Conservation (phyloP, 2,797 vertebrate species). For the Distichodus sexfasciatus region DNA sequence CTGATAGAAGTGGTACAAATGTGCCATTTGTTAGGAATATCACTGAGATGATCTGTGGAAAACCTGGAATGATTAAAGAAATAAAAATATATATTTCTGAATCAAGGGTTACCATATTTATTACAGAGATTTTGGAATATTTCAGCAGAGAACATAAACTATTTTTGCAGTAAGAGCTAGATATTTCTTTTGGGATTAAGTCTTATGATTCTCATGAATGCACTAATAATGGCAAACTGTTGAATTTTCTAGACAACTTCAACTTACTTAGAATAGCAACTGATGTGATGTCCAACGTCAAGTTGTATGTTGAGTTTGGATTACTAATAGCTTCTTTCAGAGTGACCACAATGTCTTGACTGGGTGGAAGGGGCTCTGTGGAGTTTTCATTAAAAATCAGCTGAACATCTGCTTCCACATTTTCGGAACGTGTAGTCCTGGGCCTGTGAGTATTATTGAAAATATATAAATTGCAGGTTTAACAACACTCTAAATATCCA, state of each 20-base stretch:
- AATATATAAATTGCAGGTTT: background rate
- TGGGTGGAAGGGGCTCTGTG: slow-evolving; percentile 13
- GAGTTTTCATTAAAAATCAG: slow-evolving; percentile 29
- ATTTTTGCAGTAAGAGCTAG: no score
- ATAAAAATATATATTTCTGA: background rate
- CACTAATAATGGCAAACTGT: no score
- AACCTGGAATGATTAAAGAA: background rate
- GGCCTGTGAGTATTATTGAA: background rate
- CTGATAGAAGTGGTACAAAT: slow-evolving; percentile 41
- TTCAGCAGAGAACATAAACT: no score
- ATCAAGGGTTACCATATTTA: no score
- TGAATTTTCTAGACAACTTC: no score
- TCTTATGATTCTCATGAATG: no score
- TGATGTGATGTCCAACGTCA: background rate
- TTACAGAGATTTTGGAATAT: no score
- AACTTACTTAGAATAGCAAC: slow-evolving; percentile 33
- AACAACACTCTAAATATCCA: no score
- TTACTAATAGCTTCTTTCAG: slow-evolving; percentile 12
- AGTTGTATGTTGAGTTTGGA: slow-evolving; percentile 5
- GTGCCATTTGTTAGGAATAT: slow-evolving; percentile 47
- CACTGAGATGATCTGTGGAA: background rate
- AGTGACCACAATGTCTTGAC: background rate
- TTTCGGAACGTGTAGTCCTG: background rate
- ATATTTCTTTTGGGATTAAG: no score
- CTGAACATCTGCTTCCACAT: slow-evolving; percentile 34